Evolutionary conservation across 2,113 vertebrate genomes (phyloP), one percentile per base, ranked within the genome.

Genomic region (Ardeotis arabs): DNA sequence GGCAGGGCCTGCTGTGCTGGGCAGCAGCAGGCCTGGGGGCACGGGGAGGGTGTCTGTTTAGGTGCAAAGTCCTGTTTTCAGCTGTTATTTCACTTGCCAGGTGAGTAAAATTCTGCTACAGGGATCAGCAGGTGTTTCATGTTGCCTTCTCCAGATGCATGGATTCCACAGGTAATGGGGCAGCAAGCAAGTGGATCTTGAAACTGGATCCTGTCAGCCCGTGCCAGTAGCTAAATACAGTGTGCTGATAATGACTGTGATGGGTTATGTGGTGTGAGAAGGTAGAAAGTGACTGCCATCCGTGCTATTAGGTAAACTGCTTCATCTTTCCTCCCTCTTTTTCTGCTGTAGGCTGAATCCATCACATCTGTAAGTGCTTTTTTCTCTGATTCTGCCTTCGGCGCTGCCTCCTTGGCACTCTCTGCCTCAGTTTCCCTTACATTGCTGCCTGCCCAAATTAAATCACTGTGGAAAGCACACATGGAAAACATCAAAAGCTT

Each of bases 121-220:
- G n/a, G 10, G 41, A 13, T 3, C 19, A 44, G 64, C 86, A 24
- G 75, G n/a, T 23, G 39, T 10, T 72, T 79, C 3, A 0, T 27
- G 9, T 50, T 7, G 6, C 15, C 16, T 80, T 12, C 31, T 22
- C 4, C 56, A 64, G 31, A 1, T 25, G 83, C 0, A 1, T 25
- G 53, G 72, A 55, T 73, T 20, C 33, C 55, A 5, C 27, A 39
- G 74, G 41, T 31, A 39, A 7, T 12, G 0, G 13, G 73, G 75
- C 84, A 72, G n/a, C 17, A 31, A 69, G 14, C 39, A 45, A 60
- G 66, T 21, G 41, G 20, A 44, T 23, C n/a, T 62, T 4, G 22
- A 27, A 17, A 25, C 25, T 12, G 22, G 4, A 33, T 22, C 4
- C 0, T 12, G 5, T 4, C 59, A 4, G 0, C 41, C 63, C 18